A percentile compares a stretch with the other conserved stretches of the same genome.
phyloP scores from a whole-genome alignment of 2,797 vertebrate genomes.

The Channallabes apus region DNA sequence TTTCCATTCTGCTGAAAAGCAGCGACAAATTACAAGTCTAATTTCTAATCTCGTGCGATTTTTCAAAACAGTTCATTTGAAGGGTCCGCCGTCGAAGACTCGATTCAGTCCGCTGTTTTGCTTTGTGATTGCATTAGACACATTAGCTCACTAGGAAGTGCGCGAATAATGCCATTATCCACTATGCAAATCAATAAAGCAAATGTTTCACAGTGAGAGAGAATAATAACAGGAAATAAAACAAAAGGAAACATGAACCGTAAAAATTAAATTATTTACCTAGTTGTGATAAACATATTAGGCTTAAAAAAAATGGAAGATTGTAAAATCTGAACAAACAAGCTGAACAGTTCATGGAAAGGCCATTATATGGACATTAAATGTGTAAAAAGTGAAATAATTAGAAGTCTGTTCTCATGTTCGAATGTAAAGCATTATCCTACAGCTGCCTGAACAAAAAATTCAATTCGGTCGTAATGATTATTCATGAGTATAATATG shows the following conservation, averaged over 20 bases:
- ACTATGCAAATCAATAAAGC: conserved; percentile 20
- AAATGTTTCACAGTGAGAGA: conserved; percentile 17
- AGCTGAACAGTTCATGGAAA: conserved; percentile 6
- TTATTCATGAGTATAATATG: conserved; percentile 39
- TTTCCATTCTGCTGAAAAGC: conserved; percentile 36
- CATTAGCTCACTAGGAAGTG: conserved; percentile 16
- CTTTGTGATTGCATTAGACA: conserved; percentile 31
- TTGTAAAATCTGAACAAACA: neutral
- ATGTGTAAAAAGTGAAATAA: neutral
- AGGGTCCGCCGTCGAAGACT: neutral
- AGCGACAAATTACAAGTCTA: conserved; percentile 28
- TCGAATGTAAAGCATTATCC: neutral
- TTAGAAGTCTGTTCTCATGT: neutral
- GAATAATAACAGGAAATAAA: conserved; percentile 4
- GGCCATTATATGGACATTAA: neutral
- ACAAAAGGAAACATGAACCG: neutral
- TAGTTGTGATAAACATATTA: neutral
- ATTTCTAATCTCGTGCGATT: conserved; percentile 36
- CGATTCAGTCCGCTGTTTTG: conserved; percentile 24
- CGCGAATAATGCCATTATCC: conserved; percentile 39
- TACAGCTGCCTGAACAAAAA: conserved; percentile 19
- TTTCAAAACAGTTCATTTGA: conserved; percentile 6
- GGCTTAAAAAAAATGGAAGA: neutral
- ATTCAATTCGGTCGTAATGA: conserved; percentile 29
- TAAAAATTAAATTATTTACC: conserved; percentile 38